phyloP scores from a whole-genome alignment of 92 coral and sea anemone genomes.

The Nematostella vectensis region DNA sequence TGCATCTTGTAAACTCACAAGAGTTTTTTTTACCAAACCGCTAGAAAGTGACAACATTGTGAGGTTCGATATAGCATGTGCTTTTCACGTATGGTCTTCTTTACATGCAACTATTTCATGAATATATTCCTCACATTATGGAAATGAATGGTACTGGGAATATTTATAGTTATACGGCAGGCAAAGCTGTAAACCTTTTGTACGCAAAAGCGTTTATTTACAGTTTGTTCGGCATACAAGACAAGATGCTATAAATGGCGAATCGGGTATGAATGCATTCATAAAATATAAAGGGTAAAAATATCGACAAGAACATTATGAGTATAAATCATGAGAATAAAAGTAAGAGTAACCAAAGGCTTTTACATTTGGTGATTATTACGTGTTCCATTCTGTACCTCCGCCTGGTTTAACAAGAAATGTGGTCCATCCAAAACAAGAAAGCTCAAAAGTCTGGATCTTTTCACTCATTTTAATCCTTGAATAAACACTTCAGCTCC shows the following conservation, averaged over 20 bases:
- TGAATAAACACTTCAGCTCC: slow-evolving; percentile 23
- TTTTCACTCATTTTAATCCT: slow-evolving; percentile 34
- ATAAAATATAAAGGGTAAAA: too few species aligned
- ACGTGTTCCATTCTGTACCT: slow-evolving; percentile 2
- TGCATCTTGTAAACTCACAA: too few species aligned
- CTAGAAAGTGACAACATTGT: neutral
- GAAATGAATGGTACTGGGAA: slow-evolving; percentile 27
- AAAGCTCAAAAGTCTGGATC: neutral
- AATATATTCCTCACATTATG: slow-evolving; percentile 55
- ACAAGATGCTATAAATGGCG: too few species aligned
- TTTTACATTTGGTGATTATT: neutral
- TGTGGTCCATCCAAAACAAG: slow-evolving; percentile 8
- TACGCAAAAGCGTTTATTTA: neutral
- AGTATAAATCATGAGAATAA: too few species aligned
- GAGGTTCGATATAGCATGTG: slow-evolving; percentile 4
- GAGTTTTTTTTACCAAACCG: neutral
- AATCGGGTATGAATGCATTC: too few species aligned
- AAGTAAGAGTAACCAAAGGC: too few species aligned
- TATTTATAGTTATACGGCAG: slow-evolving; percentile 5
- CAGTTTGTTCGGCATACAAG: too few species aligned
- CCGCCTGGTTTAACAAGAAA: slow-evolving; percentile 23
- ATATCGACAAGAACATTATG: too few species aligned
- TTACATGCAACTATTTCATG: slow-evolving; percentile 26
- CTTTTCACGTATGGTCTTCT: slow-evolving; percentile 5
- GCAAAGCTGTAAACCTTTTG: neutral